These are phyloP conservation scores for Zingel zingel DNA, from an alignment of 2,113 vertebrate genomes.

Conservation along the genomic window DNA sequence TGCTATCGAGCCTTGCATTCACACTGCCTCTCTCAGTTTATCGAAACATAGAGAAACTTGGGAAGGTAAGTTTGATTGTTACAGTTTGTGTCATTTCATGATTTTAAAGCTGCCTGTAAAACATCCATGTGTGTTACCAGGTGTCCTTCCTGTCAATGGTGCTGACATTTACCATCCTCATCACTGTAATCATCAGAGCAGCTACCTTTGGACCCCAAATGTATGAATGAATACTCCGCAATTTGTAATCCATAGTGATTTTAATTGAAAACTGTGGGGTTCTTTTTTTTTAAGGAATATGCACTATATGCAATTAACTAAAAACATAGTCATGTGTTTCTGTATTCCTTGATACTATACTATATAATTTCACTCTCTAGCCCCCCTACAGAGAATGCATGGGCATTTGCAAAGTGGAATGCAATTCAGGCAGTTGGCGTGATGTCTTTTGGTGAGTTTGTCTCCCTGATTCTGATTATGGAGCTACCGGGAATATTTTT, in stretches of 20 bases:
- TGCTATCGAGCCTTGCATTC: conserved; percentile 87
- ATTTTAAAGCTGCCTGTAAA: conserved; percentile 34
- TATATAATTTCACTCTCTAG: conserved; percentile 74
- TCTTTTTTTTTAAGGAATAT: background rate
- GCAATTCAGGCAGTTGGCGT: conserved; percentile 92
- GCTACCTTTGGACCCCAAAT: conserved; percentile 88
- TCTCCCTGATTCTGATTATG: conserved; percentile 13
- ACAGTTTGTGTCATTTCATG: background rate
- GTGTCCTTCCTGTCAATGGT: conserved; percentile 92
- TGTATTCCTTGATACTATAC: conserved; percentile 11
- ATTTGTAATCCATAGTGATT: background rate
- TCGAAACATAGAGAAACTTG: conserved; percentile 90
- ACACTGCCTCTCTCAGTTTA: conserved; percentile 92
- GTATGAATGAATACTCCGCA: conserved; percentile 76
- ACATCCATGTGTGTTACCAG: conserved; percentile 79
- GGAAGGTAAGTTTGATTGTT: conserved; percentile 87
- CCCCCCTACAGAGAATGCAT: conserved; percentile 88
- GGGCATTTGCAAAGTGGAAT: conserved; percentile 92
- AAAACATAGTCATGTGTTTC: background rate
- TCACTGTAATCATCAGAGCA: conserved; percentile 87
- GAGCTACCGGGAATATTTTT: background rate
- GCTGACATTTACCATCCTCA: conserved; percentile 89
- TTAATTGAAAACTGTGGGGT: background rate
- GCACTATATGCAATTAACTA: background rate
- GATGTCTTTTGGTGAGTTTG: conserved; percentile 95